Base-by-base conservation (phyloP, 1,140 invertebrate species). In the Micrasema minimum region DNA sequence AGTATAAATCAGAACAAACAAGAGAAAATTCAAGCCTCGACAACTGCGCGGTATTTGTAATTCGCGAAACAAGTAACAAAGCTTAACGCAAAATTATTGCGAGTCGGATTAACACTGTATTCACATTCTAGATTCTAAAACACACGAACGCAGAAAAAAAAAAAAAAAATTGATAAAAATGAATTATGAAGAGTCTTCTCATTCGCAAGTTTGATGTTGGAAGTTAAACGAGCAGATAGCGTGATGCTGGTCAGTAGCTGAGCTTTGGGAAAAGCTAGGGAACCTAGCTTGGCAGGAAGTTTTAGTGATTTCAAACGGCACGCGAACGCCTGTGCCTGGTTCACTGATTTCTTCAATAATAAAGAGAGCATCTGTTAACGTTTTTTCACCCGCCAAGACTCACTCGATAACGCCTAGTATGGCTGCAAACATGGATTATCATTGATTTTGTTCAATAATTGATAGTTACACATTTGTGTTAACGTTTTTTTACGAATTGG, bases 141-240 rank as follows among this genome's bases (percentile, higher is more conserved):
- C n/a, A n/a, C n/a, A n/a, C n/a, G 20, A 51, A 51, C 18, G 12
- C 18, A 51, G 12, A 6, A 11, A 4, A 1, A 10, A 22, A 51
- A 51, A 11, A 20, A 51, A 22, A 51, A 20, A 10, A 22, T 18
- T 51, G 20, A 18, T 22, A 10, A 9, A 22, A 22, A 51, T 51
- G 20, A 22, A 18, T 51, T 51, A 23, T 10, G 22, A 51, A 5
- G 22, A 51, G 16, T 6, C 12, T 18, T 22, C 48, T 51, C 48
- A 23, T 20, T 23, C 20, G 48, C 7, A 51, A 22, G 10, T 51
- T 51, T 51, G 48, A 51, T 22, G 43, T 46, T 23, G 48, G 48
- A 51, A 20, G 18, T 20, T 51, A 51, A 51, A 51, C 20, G 16
- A 51, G 48, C 48, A 51, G 48, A 20, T 51, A 22, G 48, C 48